Conservation (phyloP, 1,140 invertebrate genomes). For the Euura lappo region DNA sequence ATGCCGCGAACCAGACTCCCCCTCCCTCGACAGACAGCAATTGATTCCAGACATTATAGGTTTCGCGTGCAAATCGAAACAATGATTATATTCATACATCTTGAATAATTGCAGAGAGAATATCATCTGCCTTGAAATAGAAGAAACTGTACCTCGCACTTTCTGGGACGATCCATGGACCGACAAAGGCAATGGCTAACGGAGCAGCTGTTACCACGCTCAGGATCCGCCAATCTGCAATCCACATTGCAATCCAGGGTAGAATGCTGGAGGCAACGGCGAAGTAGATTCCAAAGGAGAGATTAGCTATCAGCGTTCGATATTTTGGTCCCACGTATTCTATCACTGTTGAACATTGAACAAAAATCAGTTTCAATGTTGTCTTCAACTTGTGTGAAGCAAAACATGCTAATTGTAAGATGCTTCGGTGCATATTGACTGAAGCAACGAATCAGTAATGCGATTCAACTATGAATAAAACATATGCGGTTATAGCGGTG, state of each 20-base stretch:
- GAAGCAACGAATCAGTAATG: too few species aligned
- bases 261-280: constrained; percentile 77
- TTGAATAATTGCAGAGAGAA: too few species aligned
- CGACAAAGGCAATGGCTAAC: constrained; percentile 71
- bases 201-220: constrained; percentile 77
- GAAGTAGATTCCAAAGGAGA: constrained; percentile 89
- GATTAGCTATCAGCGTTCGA: constrained; percentile 84
- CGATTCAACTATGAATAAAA: too few species aligned
- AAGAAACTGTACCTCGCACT: constrained; percentile 68
- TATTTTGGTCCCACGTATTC: constrained; percentile 88
- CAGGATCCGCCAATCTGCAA: constrained; percentile 79
- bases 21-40: too few species aligned
- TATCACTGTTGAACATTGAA: constrained; percentile 66
- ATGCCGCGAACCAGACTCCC: too few species aligned
- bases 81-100: too few species aligned
- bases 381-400: background rate
- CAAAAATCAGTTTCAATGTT: background rate
- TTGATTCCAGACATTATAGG: too few species aligned
- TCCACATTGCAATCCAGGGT: constrained; percentile 81
- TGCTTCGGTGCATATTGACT: too few species aligned
- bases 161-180: constrained; percentile 80
- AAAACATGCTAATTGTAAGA: too few species aligned
- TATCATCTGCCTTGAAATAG: too few species aligned
- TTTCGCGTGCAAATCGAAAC: too few species aligned
- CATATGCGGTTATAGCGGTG: too few species aligned